Evolutionary conservation across 1,140 invertebrate genomes (phyloP), one percentile per base, ranked within the genome.

Genomic region (Hycleus cichorii): DNA sequence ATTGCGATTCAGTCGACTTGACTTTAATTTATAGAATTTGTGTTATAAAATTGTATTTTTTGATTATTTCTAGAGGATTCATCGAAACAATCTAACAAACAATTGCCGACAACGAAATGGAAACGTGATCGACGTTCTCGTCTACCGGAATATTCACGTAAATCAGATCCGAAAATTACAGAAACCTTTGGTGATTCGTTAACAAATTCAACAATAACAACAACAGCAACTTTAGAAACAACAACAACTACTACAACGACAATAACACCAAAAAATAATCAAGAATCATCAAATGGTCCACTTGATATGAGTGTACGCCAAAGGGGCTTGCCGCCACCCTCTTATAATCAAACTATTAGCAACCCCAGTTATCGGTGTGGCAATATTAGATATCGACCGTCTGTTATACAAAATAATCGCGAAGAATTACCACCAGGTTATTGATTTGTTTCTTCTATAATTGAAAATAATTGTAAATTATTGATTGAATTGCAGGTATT

Each of bases 61-160:
- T 46, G 8, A 46, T 56, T 49, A 45, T 58, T 67, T 62, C 10
- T 59, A 68, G 69, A 66, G 9, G 67, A 69, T 42, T 60, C 58
- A 9, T 55, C 56, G 5, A 66, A 65, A 49, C 62, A 69, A 27
- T 77, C 78, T 46, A 72, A 78, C 48, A 84, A 83, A 69, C 81
- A 83, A 64, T 70, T 83, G 43, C 74, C 78, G 42, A 83, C 82
- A 7, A 79, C 80, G 32, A 83, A 83, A 69, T 85, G 83, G 83
- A 77, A 83, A 46, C 75, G 82, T 49, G 83, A 85, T 47, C 75
- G 83, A 38, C 75, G 82, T 10, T 72, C 72, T 43, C 64, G 70
- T 39, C 59, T 68, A 27, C 71, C 72, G n/a, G 72, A 74, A 57
- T 74, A 74, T 59, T 64, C 69, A 2, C 56, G 71, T 39, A 74